Percentiles rank a stretch among this genome's conserved stretches.
Conservation (phyloP, 1,140 invertebrate species). For the Drosophila quadrilineata region DNA sequence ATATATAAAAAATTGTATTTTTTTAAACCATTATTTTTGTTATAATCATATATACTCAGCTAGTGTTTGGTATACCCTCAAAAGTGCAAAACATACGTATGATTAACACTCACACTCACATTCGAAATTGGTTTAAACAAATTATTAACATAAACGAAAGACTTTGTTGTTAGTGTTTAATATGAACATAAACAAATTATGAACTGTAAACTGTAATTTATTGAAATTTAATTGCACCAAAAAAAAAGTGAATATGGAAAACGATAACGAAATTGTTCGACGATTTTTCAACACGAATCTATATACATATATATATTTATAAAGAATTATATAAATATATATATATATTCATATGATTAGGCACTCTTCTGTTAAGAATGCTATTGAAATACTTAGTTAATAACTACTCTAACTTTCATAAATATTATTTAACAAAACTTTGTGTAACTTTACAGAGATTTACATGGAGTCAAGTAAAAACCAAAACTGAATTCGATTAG, state of each 20-base stretch:
- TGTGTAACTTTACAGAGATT: constrained; percentile 29
- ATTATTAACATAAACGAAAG: constrained; percentile 58
- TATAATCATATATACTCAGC: constrained; percentile 57
- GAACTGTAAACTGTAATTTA: constrained; percentile 61
- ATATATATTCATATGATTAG: constrained; percentile 61
- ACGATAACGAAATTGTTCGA: constrained; percentile 51
- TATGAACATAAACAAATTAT: constrained; percentile 25
- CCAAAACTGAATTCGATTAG: constrained; percentile 54
- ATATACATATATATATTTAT: constrained; percentile 16
- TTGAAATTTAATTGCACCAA: constrained; percentile 76
- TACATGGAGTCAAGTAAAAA: constrained; percentile 2
- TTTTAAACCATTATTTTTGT: constrained; percentile 59
- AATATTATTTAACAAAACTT: constrained; percentile 46
- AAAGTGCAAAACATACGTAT: constrained; percentile 48
- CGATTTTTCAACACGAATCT: constrained; percentile 55
- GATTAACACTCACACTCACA: constrained; percentile 11
- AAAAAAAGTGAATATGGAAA: constrained; percentile 26
- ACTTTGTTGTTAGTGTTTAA: constrained; percentile 68
- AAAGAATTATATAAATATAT: constrained; percentile 32
- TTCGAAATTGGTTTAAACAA: constrained; percentile 65
- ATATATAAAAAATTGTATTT: too few species aligned
- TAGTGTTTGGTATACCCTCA: constrained; percentile 52
- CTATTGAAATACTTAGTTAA: constrained; percentile 56
- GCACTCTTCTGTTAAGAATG: constrained; percentile 49
- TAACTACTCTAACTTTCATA: constrained; percentile 40